Evolutionary conservation across 2,113 vertebrate species (phyloP), one percentile per base, ranked within the genome.

Genomic region (Cyphomyrus plagiostoma): DNA sequence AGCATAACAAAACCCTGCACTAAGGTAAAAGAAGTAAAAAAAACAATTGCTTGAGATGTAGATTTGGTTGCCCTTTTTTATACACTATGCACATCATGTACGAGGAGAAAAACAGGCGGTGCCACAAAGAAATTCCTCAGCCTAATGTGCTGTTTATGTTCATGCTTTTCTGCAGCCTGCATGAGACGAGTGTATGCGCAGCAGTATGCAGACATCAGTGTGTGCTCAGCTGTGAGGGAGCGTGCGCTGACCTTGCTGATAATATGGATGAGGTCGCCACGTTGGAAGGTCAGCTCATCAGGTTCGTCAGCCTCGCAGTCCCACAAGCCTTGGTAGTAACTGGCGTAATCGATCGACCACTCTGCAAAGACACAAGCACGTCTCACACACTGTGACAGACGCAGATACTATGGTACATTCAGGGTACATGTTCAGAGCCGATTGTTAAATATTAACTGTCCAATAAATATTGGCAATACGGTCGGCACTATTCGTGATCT

Each of bases 291-390:
- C 92, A 99, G 96, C 93, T 99, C 98, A 2, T 99, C 98, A 0
- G 95, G 94, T 35, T 97, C 92, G 30, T 97, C 96, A 0, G 95
- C 92, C 10, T n/a, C 92, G 94, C 98, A 99, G 90, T 99, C 97
- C 98, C 98, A 99, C 5, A 98, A 17, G 1, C 97, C 95, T 90
- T 97, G 98, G 94, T 98, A 99, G 92, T 96, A 99, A 91, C 92
- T 96, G 30, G 95, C 89, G 0, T 95, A 98, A 92, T 97, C 96
- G 84, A 88, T 88, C 89, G 92, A 87, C 52, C 6, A 89, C 4
- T 49, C 95, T 95, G 92, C 92, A 80, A 92, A 90, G 89, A 94
- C 50, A 93, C 66, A 89, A 9, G 87, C 86, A 91, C 82, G 87
- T 21, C 3, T 62, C 45, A 89, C 77, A 84, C 77, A 89, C 17